Evolutionary conservation across 2,797 vertebrate genomes (phyloP), one percentile per base, ranked within the genome.

Genomic region (Tachyglossus aculeatus): DNA sequence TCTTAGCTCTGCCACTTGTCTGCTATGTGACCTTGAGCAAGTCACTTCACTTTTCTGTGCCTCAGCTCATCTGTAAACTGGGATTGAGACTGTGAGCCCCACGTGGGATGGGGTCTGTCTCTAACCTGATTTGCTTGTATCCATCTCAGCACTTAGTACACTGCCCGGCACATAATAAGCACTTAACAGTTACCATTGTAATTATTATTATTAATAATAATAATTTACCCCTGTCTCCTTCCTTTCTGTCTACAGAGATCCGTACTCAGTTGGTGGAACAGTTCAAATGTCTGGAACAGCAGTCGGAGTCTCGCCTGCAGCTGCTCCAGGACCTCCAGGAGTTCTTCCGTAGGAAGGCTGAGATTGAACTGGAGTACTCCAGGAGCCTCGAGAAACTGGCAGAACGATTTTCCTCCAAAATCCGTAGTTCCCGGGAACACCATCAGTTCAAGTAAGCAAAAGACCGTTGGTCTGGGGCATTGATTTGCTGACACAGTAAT

Each of bases 291-390:
- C 92, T 99, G 93, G 98, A 99, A 91, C 97, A 98, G 90, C 98
- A 99, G 86, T 98, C 96, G 0, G 98, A 99, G 88, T 96, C 97
- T 0, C 94, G 97, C 16, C 93, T 98, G 80, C 96, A 99, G 86
- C 94, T 99, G 88, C 94, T 99, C 61, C 98, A 99, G 90, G 97
- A 99, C 89, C 95, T 99, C 78, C 98, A 99, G 92, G 98, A 99
- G 74, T 99, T 99, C 91, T 98, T 99, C 91, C 95, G 97, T 56
- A 93, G 97, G 74, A 99, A 99, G 86, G 97, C 97, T 0, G 98
- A 99, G 92, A 98, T 99, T 9, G 97, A 99, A 90, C 93, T 99
- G 0, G 98, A 99, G 89, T 99, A 97, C 66, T 98, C 97, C 29
- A 91, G 97, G 56, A 96, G 97, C 89, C 91, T 99, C 90, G 98